phyloP scores from a whole-genome alignment of 23 tunicate genomes.

The Pegea sp. region DNA sequence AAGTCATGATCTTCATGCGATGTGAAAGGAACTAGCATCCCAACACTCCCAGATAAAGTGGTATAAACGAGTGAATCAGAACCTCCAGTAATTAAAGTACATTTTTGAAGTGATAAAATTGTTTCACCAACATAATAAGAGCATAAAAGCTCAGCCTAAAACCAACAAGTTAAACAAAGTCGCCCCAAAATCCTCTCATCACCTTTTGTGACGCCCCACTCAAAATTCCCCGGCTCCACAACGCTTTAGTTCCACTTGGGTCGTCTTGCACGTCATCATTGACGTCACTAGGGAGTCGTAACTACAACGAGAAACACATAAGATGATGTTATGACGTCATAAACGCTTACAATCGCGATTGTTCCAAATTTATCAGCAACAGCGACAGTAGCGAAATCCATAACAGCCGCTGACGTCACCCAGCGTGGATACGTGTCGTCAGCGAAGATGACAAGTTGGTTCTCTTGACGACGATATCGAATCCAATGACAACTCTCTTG shows the following conservation, averaged over 20 bases:
- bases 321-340: not conserved
- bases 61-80: constrained; percentile 83
- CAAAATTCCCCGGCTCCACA: constrained; percentile 89
- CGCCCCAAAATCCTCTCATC: too few relatives aligned
- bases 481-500: constrained; percentile 94
- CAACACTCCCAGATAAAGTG: constrained; percentile 86
- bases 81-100: constrained; percentile 84
- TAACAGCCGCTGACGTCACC: constrained; percentile 68
- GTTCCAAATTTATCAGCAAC: constrained; percentile 97
- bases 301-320: constrained; percentile 7
- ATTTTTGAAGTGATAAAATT: constrained; percentile 61
- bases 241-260: constrained; percentile 96
- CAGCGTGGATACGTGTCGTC: constrained; percentile 98
- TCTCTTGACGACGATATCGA: constrained; percentile 70
- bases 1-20: constrained; percentile 96
- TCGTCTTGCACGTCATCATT: constrained; percentile 98
- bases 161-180: not conserved
- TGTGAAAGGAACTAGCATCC: constrained; percentile 90
- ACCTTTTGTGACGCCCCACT: constrained; percentile 95
- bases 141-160: constrained; percentile 51
- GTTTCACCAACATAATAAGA: constrained; percentile 76
- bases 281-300: constrained; percentile 72
- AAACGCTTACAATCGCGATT: constrained; percentile 41
- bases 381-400: constrained; percentile 82
- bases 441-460: constrained; percentile 90